A percentile compares a stretch with the other conserved stretches of the same genome.
phyloP scores from a whole-genome alignment of 2,888 invertebrate species.

The Candidula unifasciata region DNA sequence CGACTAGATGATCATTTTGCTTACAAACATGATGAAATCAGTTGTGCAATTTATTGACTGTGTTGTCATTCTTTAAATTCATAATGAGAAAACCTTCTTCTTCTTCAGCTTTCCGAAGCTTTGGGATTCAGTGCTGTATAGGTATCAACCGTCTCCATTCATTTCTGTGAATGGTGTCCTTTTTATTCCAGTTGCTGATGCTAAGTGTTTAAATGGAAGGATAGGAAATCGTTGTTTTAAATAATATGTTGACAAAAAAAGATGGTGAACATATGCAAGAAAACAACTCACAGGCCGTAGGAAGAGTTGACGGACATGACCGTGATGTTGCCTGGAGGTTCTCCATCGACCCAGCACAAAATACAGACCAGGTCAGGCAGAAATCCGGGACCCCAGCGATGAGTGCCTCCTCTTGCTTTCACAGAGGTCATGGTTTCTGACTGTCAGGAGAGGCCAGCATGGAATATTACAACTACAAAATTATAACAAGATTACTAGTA shows the following conservation, averaged over 20 bases:
- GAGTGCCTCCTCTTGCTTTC: constrained; percentile 85
- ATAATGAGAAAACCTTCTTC: too few species aligned
- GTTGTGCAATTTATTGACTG: too few species aligned
- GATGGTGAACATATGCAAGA: neutral
- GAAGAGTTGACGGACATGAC: constrained; percentile 95
- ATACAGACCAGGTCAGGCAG: constrained; percentile 96
- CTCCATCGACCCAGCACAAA: constrained; percentile 87
- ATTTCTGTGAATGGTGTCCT: too few species aligned
- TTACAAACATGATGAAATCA: too few species aligned
- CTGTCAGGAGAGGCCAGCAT: constrained; percentile 54
- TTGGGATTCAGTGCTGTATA: too few species aligned
- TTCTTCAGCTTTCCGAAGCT: too few species aligned
- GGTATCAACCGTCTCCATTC: too few species aligned
- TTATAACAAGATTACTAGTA: neutral
- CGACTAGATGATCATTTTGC: too few species aligned
- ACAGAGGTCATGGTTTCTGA: constrained; percentile 76
- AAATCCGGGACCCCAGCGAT: constrained; percentile 94
- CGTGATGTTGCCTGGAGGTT: constrained; percentile 89
- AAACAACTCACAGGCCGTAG: constrained; percentile 93
- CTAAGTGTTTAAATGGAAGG: too few species aligned
- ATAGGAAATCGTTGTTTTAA: too few species aligned
- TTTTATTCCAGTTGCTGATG: too few species aligned
- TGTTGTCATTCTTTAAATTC: too few species aligned
- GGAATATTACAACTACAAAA: neutral
- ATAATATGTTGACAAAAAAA: neutral